Conservation (phyloP, 2,797 vertebrate species). For the Enteromius radiatus region DNA sequence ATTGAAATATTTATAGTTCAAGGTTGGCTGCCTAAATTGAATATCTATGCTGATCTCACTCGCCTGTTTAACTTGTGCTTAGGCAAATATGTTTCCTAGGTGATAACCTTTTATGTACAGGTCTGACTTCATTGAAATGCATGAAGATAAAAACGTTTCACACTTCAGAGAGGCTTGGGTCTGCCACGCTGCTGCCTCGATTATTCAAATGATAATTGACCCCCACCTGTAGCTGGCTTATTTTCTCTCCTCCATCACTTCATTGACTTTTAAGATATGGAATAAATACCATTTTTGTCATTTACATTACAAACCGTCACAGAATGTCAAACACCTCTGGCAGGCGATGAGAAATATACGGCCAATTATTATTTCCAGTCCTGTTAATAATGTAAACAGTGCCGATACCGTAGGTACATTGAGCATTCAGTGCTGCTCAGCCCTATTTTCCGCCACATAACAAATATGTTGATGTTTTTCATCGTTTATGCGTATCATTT, state of each 20-base stretch:
- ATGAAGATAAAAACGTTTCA: conserved; percentile 99
- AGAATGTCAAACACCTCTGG: conserved; percentile 94
- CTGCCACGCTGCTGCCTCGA: conserved; percentile 90
- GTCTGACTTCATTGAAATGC: conserved; percentile 99
- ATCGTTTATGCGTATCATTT: conserved; percentile 80
- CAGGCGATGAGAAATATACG: conserved; percentile 87
- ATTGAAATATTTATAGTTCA: conserved; percentile 99
- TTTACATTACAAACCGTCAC: conserved; percentile 97
- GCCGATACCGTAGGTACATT: conserved; percentile 80
- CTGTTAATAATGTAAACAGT: conserved; percentile 86
- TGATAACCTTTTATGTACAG: conserved; percentile 99
- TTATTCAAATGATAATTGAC: conserved; percentile 99
- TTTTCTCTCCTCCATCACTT: conserved; percentile 98
- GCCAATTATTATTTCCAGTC: conserved; percentile 89
- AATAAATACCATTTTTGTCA: conserved; percentile 87
- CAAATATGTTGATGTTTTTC: conserved; percentile 83
- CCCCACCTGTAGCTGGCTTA: conserved; percentile 96
- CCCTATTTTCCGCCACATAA: conserved; percentile 73
- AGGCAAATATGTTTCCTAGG: conserved; percentile 99
- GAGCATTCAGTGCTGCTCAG: conserved; percentile 67
- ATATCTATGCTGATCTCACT: conserved; percentile 99
- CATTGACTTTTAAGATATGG: conserved; percentile 96
- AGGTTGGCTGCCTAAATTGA: conserved; percentile 99
- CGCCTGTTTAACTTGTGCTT: conserved; percentile 99
- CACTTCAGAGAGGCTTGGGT: conserved; percentile 89